Conservation (phyloP, 2,113 vertebrate genomes). For the Marcusenius ussheri region DNA sequence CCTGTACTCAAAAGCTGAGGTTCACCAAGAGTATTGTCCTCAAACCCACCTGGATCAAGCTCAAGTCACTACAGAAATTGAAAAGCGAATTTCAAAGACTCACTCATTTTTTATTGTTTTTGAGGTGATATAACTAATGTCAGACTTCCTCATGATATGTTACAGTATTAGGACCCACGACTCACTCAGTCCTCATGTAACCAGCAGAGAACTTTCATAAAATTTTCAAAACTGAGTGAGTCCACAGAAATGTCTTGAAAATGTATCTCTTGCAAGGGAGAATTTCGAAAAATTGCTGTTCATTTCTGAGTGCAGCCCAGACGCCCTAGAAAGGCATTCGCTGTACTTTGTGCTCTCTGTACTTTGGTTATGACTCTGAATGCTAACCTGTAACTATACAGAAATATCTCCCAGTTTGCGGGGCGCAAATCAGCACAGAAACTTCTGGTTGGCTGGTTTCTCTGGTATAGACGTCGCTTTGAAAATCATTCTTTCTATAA, state of each 20-base stretch:
- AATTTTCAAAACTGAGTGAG: not conserved
- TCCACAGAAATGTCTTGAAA: not conserved
- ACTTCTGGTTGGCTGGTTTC: not conserved
- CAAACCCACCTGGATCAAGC: not conserved
- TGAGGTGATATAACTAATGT: not conserved
- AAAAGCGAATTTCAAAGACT: not conserved
- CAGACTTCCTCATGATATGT: not conserved
- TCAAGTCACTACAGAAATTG: not conserved
- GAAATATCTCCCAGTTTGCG: not conserved
- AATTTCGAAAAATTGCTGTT: not conserved
- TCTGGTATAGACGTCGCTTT: not conserved
- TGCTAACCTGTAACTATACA: not conserved
- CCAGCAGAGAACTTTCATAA: not conserved
- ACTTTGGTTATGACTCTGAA: not conserved
- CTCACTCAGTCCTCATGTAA: not conserved
- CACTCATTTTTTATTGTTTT: not conserved
- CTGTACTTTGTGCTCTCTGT: not conserved
- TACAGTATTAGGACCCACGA: not conserved
- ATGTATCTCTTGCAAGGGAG: not conserved
- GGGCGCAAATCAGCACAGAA: not conserved
- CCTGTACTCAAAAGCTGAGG: not conserved
- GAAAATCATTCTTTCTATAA: slow-evolving; percentile 42
- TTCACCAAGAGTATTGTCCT: not conserved
- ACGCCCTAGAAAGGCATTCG: not conserved
- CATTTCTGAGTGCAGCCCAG: not conserved